Base-by-base conservation (phyloP, 2,888 invertebrate genomes). In the Chrysolina oricalcia region DNA sequence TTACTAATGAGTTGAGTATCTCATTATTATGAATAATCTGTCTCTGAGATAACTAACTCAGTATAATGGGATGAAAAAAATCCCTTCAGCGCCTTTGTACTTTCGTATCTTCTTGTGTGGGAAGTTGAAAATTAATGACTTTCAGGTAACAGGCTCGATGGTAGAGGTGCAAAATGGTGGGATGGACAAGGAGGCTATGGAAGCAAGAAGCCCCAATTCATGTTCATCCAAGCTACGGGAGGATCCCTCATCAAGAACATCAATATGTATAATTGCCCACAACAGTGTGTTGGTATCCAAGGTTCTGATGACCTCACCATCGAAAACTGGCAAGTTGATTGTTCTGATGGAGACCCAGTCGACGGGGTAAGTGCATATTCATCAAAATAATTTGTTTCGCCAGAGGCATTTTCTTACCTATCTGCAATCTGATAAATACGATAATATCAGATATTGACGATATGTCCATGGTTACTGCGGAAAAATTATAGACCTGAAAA, bases 111-210 rank as follows among this genome's bases (percentile, higher is more conserved):
- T 27, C 5, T 27, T 27, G 27, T 27, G 5, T 27, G 8, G 8
- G 6, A 8, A 35, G 35, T 35, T 15, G 5, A 15, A 43, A 15
- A 53, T 53, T 3, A 5, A 11, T 21, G 0, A 53, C 21, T 67
- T 65, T n/a, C 9, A 75, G 75, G 40, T 59, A 67, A 70, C 66
- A 66, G 56, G 21, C 21, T 76, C 8, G 23, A 76, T 15, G 73
- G 73, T n/a, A 40, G 27, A 43, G 76, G 76, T 48, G n/a, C 9
- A 6, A 23, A 27, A 56, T 71, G 73, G 71, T 76, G 76, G 76
- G 71, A 76, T n/a, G 76, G 76, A 0, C 1, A 23, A 21, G 73
- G 76, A 40, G 73, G 68, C 27, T 62, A 72, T 21, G 68, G 17
- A n/a, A 73, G 65, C n/a, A 64, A 50, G 17, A 76, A 76, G n/a